Evolutionary conservation across 2,797 vertebrate species (phyloP).

Genomic region (Syngnathus rostellatus): DNA sequence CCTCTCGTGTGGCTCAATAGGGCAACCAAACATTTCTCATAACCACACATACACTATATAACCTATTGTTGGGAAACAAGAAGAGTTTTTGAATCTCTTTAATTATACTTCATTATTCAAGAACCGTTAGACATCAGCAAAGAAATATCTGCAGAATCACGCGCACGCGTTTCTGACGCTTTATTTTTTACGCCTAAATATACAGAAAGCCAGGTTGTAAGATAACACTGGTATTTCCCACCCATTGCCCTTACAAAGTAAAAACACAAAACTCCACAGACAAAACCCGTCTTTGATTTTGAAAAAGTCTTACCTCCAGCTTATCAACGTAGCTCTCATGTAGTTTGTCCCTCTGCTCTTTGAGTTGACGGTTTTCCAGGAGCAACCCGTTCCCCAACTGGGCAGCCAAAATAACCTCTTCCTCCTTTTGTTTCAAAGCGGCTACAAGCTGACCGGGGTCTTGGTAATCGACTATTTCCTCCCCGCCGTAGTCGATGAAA

Average conservation of each 20-base stretch:
- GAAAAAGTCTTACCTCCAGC: slow-evolving; percentile 63
- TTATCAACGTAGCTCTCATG: slow-evolving; percentile 61
- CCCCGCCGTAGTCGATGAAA: slow-evolving; percentile 58
- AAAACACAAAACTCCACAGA: not conserved
- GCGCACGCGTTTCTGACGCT: not conserved
- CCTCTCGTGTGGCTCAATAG: not conserved
- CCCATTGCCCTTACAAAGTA: no score
- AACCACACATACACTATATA: not conserved
- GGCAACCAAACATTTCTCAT: not conserved
- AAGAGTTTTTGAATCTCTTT: no score
- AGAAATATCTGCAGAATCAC: not conserved
- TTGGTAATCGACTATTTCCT: slow-evolving; percentile 61
- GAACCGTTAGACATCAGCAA: not conserved
- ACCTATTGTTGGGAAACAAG: not conserved
- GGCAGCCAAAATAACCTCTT: slow-evolving; percentile 74
- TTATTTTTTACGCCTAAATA: no score
- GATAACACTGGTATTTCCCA: not conserved
- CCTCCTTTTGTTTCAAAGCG: slow-evolving; percentile 72
- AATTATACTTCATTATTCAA: not conserved
- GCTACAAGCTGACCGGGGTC: slow-evolving; percentile 63
- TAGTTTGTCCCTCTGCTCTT: slow-evolving; percentile 58
- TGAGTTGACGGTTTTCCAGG: slow-evolving; percentile 69
- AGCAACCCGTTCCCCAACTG: slow-evolving; percentile 74
- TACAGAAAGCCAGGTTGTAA: not conserved
- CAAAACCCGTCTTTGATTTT: not conserved